A percentile compares a stretch with the other conserved stretches of the same genome.
Evolutionary conservation across 2,113 vertebrate genomes (phyloP).

Genomic region (Edolisoma coerulescens): DNA sequence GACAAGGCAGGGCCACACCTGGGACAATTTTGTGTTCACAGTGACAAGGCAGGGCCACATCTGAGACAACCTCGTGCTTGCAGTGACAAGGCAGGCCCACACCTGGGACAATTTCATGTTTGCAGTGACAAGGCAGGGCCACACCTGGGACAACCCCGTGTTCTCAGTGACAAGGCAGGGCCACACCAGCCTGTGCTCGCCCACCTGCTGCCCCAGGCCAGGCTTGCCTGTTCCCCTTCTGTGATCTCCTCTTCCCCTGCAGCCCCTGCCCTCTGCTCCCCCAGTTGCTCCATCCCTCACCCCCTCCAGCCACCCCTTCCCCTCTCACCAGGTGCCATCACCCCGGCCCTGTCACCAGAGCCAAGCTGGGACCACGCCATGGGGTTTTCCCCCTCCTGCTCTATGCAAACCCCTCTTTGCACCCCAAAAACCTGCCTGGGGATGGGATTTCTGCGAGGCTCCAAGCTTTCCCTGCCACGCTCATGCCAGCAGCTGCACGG

Average conservation of each 20-base stretch:
- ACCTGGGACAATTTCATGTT: rapidly evolving
- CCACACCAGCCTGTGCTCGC: background rate
- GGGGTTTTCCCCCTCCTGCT: background rate
- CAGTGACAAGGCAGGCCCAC: background rate
- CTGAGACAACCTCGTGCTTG: rapidly evolving
- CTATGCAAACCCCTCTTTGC: background rate
- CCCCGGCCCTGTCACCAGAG: background rate
- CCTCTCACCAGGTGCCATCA: background rate
- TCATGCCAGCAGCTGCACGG: background rate
- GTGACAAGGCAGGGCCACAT: background rate
- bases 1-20: background rate
- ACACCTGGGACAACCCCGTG: rapidly evolving
- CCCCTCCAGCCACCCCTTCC: background rate
- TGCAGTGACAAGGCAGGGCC: background rate
- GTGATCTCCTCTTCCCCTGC: background rate
- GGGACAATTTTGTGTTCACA: background rate
- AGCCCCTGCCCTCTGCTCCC: background rate
- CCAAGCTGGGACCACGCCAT: rapidly evolving
- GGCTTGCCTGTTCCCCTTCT: no score
- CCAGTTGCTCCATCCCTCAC: background rate
- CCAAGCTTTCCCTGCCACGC: rapidly evolving
- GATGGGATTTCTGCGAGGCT: background rate
- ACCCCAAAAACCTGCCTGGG: background rate
- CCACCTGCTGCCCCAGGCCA: background rate
- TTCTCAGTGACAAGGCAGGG: background rate